Evolutionary conservation across 2,888 invertebrate species (phyloP).

Genomic region (Fragum fragum): DNA sequence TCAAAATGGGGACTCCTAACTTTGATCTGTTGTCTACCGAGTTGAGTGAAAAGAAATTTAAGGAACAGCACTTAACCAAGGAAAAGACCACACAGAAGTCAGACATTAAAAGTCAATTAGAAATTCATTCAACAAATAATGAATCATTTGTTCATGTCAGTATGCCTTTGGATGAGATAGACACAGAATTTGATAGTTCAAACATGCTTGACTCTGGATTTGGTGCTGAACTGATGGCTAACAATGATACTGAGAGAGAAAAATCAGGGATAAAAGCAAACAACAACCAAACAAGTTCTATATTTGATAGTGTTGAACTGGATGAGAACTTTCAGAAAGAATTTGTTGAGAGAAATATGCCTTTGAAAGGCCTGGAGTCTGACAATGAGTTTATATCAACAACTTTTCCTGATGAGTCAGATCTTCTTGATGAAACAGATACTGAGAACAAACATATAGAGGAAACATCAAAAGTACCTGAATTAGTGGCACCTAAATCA

Average conservation of each 20-base stretch:
- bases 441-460: conserved; percentile 23
- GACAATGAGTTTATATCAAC: conserved; percentile 61
- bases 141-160: conserved; percentile 15
- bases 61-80: background rate
- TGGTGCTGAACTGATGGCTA: conserved; percentile 44
- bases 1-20: conserved; percentile 36
- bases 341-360: conserved; percentile 67
- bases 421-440: conserved; percentile 57
- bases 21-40: conserved; percentile 30
- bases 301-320: conserved; percentile 56
- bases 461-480: background rate
- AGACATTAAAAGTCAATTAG: background rate
- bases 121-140: background rate
- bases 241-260: background rate
- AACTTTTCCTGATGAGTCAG: conserved; percentile 61
- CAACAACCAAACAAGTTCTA: background rate
- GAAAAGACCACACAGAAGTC: background rate
- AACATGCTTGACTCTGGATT: conserved; percentile 49
- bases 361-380: conserved; percentile 55
- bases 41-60: background rate
- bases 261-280: background rate
- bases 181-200: conserved; percentile 43
- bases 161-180: conserved; percentile 45
- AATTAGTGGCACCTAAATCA: conserved; percentile 3
- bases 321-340: conserved; percentile 65